Percentiles rank a stretch among this genome's conserved stretches.
Evolutionary conservation across 2,888 invertebrate genomes (phyloP).

Genomic region (Pocota personata): DNA sequence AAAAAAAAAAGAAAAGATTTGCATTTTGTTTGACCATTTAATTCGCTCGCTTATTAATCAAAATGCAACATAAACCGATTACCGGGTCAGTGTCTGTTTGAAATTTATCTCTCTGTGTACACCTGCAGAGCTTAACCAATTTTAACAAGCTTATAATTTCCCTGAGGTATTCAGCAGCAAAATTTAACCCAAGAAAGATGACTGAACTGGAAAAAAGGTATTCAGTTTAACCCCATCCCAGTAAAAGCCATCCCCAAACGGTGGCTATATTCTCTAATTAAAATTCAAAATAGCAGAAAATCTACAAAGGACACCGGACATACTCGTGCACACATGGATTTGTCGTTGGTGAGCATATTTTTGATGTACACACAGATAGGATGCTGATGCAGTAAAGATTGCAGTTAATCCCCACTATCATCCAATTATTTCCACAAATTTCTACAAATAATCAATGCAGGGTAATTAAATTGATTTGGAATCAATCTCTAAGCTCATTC

Average conservation of each 20-base stretch:
- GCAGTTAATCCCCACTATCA: conserved; percentile 10
- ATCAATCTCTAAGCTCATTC: conserved; percentile 23
- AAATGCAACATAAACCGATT: conserved; percentile 73
- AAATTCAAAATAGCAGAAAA: conserved; percentile 71
- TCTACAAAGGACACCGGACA: conserved; percentile 58
- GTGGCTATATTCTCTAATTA: conserved; percentile 59
- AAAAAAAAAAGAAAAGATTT: conserved; percentile 2
- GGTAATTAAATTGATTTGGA: conserved; percentile 60
- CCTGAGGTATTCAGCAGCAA: conserved; percentile 63
- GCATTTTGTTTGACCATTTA: conserved; percentile 41
- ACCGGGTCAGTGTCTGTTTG: conserved; percentile 38
- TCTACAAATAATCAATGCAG: conserved; percentile 36
- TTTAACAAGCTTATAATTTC: conserved; percentile 73
- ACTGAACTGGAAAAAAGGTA: conserved; percentile 2
- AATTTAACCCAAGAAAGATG: conserved; percentile 31
- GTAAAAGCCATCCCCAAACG: neutral
- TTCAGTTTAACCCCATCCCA: conserved; percentile 35
- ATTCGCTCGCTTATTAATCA: conserved; percentile 60
- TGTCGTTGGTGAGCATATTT: neutral
- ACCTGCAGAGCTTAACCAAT: conserved; percentile 68
- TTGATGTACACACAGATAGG: neutral
- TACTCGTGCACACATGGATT: neutral
- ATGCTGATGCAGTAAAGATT: neutral
- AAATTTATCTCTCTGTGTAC: conserved; percentile 13
- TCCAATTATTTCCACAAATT: conserved; percentile 55